Evolutionary conservation across 2,113 vertebrate species (phyloP).

Genomic region (Anas platyrhynchos): DNA sequence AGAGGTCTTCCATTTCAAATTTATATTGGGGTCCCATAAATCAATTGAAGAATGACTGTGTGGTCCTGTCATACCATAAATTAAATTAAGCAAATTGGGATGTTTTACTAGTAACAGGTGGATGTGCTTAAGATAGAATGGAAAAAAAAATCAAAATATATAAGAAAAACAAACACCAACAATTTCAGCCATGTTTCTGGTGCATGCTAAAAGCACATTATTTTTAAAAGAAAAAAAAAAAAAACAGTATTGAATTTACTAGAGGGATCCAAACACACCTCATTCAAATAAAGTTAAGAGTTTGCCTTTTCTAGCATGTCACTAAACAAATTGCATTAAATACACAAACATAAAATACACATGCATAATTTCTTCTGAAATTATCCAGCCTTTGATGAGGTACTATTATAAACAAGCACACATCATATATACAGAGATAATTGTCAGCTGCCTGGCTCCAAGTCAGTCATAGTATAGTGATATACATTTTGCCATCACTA

Average conservation of each 20-base stretch:
- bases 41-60: not conserved
- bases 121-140: not conserved
- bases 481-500: not conserved
- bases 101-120: slow-evolving; percentile 5
- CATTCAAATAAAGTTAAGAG: not conserved
- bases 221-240: not conserved
- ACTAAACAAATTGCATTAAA: not conserved
- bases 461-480: not conserved
- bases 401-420: not conserved
- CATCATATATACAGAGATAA: not conserved
- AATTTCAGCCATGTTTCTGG: not conserved
- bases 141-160: not conserved
- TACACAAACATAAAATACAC: not conserved
- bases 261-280: not conserved
- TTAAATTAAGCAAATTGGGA: not conserved
- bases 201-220: not conserved
- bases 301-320: not conserved
- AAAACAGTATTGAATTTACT: not conserved
- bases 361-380: not conserved
- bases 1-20: not conserved
- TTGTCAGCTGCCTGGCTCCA: not conserved
- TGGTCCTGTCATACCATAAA: not conserved
- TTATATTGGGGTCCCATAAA: not conserved
- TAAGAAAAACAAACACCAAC: not conserved
- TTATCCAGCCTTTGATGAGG: not conserved